Evolutionary conservation across 2,113 vertebrate genomes (phyloP).

Genomic region (Megalops atlanticus): DNA sequence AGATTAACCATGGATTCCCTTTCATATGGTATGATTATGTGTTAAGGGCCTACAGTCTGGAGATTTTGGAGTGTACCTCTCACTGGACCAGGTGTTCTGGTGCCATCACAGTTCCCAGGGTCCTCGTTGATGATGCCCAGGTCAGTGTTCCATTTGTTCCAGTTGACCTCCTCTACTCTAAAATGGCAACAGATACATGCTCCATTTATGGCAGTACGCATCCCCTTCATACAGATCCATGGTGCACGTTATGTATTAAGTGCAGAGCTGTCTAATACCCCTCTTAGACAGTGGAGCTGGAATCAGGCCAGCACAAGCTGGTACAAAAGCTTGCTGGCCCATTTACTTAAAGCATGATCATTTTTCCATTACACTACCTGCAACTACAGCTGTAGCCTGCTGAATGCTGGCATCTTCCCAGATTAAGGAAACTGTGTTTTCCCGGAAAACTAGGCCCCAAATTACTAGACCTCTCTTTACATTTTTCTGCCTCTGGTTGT

Average conservation of each 20-base stretch:
- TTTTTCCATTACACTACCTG: background rate
- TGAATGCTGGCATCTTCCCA: background rate
- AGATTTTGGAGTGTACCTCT: conserved; percentile 11
- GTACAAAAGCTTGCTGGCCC: background rate
- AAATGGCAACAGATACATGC: conserved; percentile 55
- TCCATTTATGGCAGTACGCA: conserved; percentile 53
- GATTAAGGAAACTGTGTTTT: background rate
- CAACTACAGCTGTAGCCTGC: background rate
- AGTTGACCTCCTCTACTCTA: conserved; percentile 96
- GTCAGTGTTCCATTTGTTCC: conserved; percentile 95
- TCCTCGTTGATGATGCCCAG: conserved; percentile 91
- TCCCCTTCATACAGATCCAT: conserved; percentile 46
- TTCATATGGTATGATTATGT: background rate
- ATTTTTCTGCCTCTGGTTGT: background rate
- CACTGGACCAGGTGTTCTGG: rapidly evolving
- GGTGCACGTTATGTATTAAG: background rate
- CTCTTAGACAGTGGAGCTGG: background rate
- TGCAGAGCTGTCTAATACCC: background rate
- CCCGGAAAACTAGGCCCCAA: background rate
- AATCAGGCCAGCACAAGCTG: too few relatives aligned
- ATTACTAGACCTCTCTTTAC: background rate
- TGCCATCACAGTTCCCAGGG: conserved; percentile 73
- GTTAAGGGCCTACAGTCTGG: background rate
- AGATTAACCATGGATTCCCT: background rate
- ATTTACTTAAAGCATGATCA: background rate